phyloP scores from a whole-genome alignment of 2,888 invertebrate species.

The Limnephilus lunatus region DNA sequence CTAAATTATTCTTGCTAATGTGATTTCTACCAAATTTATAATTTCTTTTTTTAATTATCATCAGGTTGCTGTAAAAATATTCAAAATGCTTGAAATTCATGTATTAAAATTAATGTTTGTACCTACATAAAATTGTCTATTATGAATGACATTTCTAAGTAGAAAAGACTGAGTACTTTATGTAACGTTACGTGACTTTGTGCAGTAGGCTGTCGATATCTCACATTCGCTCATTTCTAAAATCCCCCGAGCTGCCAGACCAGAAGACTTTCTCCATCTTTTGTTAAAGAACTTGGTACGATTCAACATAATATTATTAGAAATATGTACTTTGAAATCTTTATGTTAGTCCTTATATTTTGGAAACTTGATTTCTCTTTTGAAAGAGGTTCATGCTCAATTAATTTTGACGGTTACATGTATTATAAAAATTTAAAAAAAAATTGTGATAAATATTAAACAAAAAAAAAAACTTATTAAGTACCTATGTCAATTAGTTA shows the following conservation, averaged over 20 bases:
- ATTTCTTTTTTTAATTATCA: not conserved
- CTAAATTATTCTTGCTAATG: not conserved
- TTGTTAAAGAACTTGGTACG: not conserved
- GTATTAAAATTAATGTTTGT: slow-evolving; percentile 37
- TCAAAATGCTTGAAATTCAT: slow-evolving; percentile 27
- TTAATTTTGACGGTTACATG: not conserved
- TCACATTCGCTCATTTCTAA: slow-evolving; percentile 6
- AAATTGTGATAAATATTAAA: not conserved
- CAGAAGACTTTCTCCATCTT: not conserved
- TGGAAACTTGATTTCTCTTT: not conserved
- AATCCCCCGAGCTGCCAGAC: not conserved
- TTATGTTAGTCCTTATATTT: not conserved
- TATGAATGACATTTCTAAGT: slow-evolving; percentile 43
- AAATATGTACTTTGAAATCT: not conserved
- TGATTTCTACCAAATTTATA: not conserved
- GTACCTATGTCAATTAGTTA: not conserved
- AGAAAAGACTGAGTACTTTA: slow-evolving; percentile 47
- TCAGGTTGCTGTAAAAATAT: slow-evolving; percentile 40
- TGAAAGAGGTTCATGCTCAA: not conserved
- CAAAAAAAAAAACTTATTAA: not conserved
- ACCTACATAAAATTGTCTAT: slow-evolving; percentile 22
- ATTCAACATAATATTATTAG: slow-evolving; percentile 2
- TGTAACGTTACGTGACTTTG: slow-evolving; percentile 35
- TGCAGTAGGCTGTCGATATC: not conserved
- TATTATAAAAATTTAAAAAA: not conserved